Evolutionary conservation across 2,797 vertebrate species (phyloP).

Genomic region (Chrosomus eos): DNA sequence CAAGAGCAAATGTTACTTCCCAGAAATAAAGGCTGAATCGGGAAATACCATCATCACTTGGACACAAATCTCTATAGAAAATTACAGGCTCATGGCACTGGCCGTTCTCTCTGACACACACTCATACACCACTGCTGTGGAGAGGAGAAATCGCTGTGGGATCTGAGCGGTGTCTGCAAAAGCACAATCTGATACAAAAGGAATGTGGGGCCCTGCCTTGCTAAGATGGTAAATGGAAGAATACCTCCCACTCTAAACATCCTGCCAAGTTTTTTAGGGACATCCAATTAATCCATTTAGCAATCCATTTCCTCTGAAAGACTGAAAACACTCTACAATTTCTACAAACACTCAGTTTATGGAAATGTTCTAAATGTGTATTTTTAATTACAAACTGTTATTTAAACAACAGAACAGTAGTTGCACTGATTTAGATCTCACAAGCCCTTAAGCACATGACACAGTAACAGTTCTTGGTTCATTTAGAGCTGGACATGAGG

Average conservation of each 20-base stretch:
- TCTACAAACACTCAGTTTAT: slow-evolving; percentile 5
- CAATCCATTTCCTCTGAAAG: slow-evolving; percentile 53
- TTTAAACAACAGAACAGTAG: no score
- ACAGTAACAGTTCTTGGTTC: background rate
- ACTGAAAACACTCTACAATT: slow-evolving; percentile 63
- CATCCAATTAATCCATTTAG: slow-evolving; percentile 74
- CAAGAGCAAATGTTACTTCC: slow-evolving; percentile 67
- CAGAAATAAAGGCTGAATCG: slow-evolving; percentile 71
- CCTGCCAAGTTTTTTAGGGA: slow-evolving; percentile 55
- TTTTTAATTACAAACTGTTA: background rate
- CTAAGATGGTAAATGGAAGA: slow-evolving; percentile 69
- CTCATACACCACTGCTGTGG: slow-evolving; percentile 63
- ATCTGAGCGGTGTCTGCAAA: slow-evolving; percentile 50
- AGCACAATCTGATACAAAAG: slow-evolving; percentile 53
- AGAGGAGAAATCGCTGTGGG: slow-evolving; percentile 60
- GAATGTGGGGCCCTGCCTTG: slow-evolving; percentile 68
- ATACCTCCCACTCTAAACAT: no score
- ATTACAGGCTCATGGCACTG: slow-evolving; percentile 70
- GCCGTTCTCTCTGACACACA: slow-evolving; percentile 51
- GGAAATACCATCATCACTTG: slow-evolving; percentile 73
- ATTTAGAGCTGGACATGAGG: background rate
- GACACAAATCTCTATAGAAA: slow-evolving; percentile 56
- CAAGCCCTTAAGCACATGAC: background rate
- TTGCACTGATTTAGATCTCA: background rate
- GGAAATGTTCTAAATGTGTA: background rate